Evolutionary conservation across 2,113 vertebrate species (phyloP).

Genomic region (Buteo buteo): DNA sequence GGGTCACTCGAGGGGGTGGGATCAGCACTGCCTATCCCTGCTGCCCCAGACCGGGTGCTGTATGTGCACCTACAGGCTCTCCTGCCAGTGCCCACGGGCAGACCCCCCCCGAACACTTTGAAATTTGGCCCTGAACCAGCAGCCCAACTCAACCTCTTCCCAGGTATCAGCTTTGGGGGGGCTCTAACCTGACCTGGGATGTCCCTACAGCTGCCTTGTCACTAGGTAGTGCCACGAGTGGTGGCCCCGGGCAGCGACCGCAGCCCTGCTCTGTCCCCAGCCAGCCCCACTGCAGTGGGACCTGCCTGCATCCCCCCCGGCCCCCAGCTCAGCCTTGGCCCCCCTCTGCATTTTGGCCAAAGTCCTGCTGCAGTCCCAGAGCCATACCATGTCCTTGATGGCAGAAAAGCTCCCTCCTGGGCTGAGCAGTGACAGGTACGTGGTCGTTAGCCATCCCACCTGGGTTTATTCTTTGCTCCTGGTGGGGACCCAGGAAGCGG

Average conservation of each 20-base stretch:
- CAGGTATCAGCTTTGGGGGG: background rate
- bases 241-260: fast-evolving
- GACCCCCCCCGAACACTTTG: background rate
- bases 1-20: background rate
- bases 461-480: background rate
- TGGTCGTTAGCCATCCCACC: background rate
- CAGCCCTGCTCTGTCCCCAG: background rate
- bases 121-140: background rate
- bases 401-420: background rate
- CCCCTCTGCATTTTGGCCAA: background rate
- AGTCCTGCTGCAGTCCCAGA: background rate
- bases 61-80: background rate
- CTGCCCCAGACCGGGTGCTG: background rate
- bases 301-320: background rate
- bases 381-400: background rate
- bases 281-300: background rate
- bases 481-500: background rate
- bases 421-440: fast-evolving
- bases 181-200: background rate
- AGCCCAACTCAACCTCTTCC: background rate
- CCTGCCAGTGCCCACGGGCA: background rate
- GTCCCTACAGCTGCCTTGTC: background rate
- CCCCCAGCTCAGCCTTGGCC: background rate
- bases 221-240: fast-evolving
- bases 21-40: background rate